Conservation (phyloP, 2,113 vertebrate genomes). For the Trogon surrucura region DNA sequence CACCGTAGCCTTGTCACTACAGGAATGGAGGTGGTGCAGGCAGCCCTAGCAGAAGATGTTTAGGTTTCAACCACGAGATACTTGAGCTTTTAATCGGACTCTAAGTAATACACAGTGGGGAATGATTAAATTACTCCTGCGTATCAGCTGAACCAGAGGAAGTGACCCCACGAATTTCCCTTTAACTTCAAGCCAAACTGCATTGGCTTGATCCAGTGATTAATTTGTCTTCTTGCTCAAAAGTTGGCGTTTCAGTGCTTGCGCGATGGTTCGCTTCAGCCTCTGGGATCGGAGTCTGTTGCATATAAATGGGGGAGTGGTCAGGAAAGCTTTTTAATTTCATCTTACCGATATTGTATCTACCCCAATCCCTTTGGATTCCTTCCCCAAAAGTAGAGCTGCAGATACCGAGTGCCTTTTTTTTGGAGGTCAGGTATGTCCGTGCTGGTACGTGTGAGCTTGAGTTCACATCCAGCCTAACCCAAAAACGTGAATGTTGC, state of each 20-base stretch:
- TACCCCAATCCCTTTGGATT: neutral
- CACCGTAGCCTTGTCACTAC: neutral
- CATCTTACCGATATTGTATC: neutral
- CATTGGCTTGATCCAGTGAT: neutral
- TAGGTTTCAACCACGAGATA: neutral
- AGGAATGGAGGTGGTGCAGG: neutral
- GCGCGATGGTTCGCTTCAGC: neutral
- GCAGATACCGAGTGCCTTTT: neutral
- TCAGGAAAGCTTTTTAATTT: neutral
- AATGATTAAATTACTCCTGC: neutral
- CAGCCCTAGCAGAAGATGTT: neutral
- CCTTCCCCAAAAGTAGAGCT: neutral
- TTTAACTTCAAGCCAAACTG: neutral
- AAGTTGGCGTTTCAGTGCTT: neutral
- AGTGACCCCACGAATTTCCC: neutral
- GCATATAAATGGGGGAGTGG: neutral
- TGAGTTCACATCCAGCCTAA: neutral
- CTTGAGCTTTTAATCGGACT: neutral
- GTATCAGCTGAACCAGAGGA: neutral
- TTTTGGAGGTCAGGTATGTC: neutral
- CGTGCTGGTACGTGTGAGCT: accelerated
- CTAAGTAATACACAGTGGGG: neutral
- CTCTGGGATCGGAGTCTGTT: neutral
- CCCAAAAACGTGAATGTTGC: neutral
- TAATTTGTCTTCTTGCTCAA: neutral